Percentiles rank a stretch among this genome's conserved stretches.
These are phyloP conservation scores for Eremobia ochroleuca DNA, from an alignment of 2,888 invertebrate species.

Conservation along the genomic window DNA sequence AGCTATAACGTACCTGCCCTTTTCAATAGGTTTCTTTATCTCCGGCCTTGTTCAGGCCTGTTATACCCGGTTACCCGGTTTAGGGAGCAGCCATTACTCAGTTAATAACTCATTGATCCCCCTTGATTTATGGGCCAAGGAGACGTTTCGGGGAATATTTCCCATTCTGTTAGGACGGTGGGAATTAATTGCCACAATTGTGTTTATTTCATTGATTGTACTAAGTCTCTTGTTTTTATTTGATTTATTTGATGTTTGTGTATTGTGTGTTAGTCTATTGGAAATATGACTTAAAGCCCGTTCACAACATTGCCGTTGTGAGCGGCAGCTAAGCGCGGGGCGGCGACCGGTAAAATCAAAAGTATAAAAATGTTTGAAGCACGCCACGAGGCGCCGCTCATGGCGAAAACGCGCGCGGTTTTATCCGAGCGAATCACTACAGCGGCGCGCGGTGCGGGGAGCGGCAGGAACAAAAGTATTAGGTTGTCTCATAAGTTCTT, in stretches of 20 bases:
- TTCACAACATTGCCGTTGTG: no score
- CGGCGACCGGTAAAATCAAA: no score
- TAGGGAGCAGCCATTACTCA: slow-evolving; percentile 68
- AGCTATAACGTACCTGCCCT: slow-evolving; percentile 68
- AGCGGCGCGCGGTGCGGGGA: no score
- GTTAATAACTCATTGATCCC: slow-evolving; percentile 77
- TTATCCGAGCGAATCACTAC: no score
- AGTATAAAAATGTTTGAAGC: no score
- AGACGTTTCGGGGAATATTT: slow-evolving; percentile 68
- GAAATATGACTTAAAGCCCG: no score
- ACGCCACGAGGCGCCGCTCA: no score
- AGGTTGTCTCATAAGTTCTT: no score
- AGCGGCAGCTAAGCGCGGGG: no score
- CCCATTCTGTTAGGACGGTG: slow-evolving; percentile 60
- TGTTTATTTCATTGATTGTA: slow-evolving; percentile 65
- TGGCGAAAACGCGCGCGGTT: no score
- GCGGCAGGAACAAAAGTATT: no score
- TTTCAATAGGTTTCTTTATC: slow-evolving; percentile 72
- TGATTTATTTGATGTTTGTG: slow-evolving; percentile 39
- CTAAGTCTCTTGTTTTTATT: slow-evolving; percentile 53
- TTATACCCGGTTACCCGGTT: slow-evolving; percentile 70
- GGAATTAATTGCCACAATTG: slow-evolving; percentile 65
- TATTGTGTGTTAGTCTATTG: slow-evolving; percentile 2
- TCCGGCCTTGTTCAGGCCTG: slow-evolving; percentile 60
- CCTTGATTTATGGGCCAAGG: slow-evolving; percentile 69